Base-by-base conservation (phyloP, 2,888 invertebrate species). In the Halictus quadricinctus region DNA sequence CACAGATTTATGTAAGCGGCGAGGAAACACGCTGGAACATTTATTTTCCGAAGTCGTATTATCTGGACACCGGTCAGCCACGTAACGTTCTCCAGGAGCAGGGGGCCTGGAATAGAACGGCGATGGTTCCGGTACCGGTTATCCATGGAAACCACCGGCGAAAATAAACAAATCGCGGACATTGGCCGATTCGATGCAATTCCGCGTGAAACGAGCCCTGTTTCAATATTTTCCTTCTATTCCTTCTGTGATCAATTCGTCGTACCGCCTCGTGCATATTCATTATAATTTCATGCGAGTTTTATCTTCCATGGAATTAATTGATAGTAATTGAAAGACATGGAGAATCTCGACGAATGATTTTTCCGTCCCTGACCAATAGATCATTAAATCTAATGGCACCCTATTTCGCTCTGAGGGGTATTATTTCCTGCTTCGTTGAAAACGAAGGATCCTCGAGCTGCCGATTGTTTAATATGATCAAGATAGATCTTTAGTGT, bases 41-140 rank as follows among this genome's bases (percentile, higher is more conserved):
- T 46, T 46, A 80, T 76, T 79, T 73, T 82, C 46, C 41, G 50
- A 36, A 54, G 29, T 12, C 18, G 41, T 72, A 83, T 85, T 80
- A 79, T 82, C 78, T n/a, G 70, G 41, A 46, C 66, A 64, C 54
- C 48, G 46, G 75, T 81, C 66, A 60, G 2, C 66, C 73, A 83
- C 80, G 83, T 88, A 89, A 89, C 80, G 69, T 74, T 77, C n/a
- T 43, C 48, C 41, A 48, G 60, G 36, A 48, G 50, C 54, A 36
- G 6, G 25, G 64, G 29, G 60, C 25, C 46, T 36, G 85, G 29
- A 72, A 76, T 58, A 72, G 48, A 75, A 21, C 77, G 25, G 18
- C n/a, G 48, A 12, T 72, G 46, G 76, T 89, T 85, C 87, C 77
- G 79, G 76, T 84, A 77, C 70, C 80, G 87, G 76, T 79, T 82